A percentile compares a stretch with the other conserved stretches of the same genome.
These are phyloP conservation scores for Halichoerus grypus DNA, from an alignment of 2,113 vertebrate genomes.

Conservation along the genomic window DNA sequence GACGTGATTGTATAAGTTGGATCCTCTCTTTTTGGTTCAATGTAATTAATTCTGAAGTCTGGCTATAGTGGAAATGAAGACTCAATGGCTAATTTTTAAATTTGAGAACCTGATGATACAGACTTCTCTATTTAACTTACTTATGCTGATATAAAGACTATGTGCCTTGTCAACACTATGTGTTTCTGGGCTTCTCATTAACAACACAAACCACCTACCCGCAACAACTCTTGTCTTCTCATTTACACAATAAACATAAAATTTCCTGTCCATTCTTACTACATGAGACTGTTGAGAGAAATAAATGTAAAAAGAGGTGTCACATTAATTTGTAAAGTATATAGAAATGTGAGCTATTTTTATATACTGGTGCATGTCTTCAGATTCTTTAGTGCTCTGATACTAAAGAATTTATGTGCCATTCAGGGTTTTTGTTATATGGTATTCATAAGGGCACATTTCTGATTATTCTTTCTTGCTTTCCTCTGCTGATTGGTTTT, in stretches of 20 bases:
- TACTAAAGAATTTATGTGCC: not conserved
- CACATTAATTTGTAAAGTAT: conserved; percentile 11
- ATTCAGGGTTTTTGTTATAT: not conserved
- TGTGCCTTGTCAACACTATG: not conserved
- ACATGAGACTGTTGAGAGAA: not conserved
- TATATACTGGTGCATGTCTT: not conserved
- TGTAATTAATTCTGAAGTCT: not conserved
- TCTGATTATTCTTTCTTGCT: not conserved
- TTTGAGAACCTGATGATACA: not conserved
- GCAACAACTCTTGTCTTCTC: not conserved
- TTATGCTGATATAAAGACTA: not conserved
- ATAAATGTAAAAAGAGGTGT: not conserved
- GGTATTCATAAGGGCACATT: not conserved
- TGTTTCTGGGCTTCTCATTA: not conserved
- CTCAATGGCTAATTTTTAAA: not conserved
- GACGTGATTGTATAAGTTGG: not conserved
- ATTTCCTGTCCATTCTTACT: not conserved
- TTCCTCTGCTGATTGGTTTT: not conserved
- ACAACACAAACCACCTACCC: not conserved
- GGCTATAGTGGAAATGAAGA: not conserved
- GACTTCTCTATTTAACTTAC: not conserved
- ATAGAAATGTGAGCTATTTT: conserved; percentile 10
- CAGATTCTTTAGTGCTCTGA: not conserved
- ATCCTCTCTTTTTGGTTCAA: not conserved
- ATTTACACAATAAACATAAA: not conserved